These are phyloP conservation scores for Chroicocephalus ridibundus DNA, from an alignment of 2,113 vertebrate genomes.

Conservation along the genomic window DNA sequence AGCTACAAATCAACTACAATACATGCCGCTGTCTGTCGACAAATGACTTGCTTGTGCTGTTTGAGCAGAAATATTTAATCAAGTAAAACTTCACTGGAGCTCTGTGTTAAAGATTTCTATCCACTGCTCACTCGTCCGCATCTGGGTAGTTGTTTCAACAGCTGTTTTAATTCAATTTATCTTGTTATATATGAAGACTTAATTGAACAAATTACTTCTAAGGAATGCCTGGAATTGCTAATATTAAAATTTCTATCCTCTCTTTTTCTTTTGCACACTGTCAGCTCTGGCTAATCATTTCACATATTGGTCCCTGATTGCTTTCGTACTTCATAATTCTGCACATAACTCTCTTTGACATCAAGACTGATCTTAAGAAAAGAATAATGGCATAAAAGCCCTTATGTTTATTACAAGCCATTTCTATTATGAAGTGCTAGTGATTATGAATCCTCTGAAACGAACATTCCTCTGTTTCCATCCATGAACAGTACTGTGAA, in stretches of 20 bases:
- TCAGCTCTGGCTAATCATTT: background rate
- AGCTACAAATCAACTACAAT: background rate
- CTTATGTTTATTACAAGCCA: background rate
- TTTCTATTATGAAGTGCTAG: background rate
- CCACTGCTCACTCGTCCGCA: background rate
- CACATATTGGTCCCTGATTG: background rate
- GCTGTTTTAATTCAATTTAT: background rate
- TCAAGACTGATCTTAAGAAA: background rate
- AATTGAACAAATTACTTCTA: background rate
- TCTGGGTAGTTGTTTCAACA: background rate
- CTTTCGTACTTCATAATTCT: background rate
- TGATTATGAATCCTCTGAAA: background rate
- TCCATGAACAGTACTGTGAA: background rate
- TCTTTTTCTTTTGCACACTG: background rate
- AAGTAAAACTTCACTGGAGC: background rate
- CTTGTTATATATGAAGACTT: background rate
- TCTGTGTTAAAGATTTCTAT: background rate
- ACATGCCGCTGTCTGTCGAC: background rate
- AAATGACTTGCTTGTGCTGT: background rate
- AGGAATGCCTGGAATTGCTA: background rate
- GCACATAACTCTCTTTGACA: background rate
- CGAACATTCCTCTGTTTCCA: background rate
- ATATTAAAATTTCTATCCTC: background rate
- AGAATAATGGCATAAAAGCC: background rate
- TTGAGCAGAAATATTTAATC: background rate